Evolutionary conservation across 2,888 invertebrate species (phyloP).

Genomic region (Napeogenes inachia): DNA sequence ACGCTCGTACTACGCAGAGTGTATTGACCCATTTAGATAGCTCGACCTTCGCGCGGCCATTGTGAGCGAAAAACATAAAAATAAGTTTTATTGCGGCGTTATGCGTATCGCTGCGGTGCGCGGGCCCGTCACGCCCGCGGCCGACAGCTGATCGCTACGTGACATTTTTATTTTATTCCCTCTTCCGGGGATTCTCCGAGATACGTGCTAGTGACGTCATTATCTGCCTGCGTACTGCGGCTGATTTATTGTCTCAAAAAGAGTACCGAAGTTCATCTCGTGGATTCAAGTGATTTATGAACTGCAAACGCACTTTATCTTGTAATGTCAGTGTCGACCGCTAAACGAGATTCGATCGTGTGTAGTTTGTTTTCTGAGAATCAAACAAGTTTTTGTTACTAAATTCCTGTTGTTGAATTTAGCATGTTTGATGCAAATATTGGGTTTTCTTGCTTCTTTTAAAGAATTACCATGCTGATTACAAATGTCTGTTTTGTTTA

Average conservation of each 20-base stretch:
- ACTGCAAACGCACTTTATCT: conserved; percentile 40
- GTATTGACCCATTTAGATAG: conserved; percentile 79
- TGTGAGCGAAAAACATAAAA: conserved; percentile 79
- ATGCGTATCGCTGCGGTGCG: conserved; percentile 69
- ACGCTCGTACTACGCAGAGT: conserved; percentile 75
- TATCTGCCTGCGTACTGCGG: conserved; percentile 60
- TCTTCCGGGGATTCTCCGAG: conserved; percentile 76
- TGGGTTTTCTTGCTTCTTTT: too few species aligned
- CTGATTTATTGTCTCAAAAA: conserved; percentile 69
- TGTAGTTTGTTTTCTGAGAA: conserved; percentile 19
- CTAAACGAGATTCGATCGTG: conserved; percentile 42
- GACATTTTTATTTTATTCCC: conserved; percentile 78
- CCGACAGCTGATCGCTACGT: conserved; percentile 77
- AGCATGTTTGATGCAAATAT: too few species aligned
- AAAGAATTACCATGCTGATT: too few species aligned
- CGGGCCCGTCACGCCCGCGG: conserved; percentile 60
- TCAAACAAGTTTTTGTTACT: neutral
- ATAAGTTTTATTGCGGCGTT: conserved; percentile 78
- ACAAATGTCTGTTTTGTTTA: too few species aligned
- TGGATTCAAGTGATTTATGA: conserved; percentile 56
- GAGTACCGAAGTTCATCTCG: conserved; percentile 52
- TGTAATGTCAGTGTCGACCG: conserved; percentile 53
- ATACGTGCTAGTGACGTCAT: conserved; percentile 76
- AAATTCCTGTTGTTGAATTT: too few species aligned
- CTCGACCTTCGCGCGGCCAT: conserved; percentile 78